Base-by-base conservation (phyloP, 2,888 invertebrate genomes). In the Sipunculus nudus region DNA sequence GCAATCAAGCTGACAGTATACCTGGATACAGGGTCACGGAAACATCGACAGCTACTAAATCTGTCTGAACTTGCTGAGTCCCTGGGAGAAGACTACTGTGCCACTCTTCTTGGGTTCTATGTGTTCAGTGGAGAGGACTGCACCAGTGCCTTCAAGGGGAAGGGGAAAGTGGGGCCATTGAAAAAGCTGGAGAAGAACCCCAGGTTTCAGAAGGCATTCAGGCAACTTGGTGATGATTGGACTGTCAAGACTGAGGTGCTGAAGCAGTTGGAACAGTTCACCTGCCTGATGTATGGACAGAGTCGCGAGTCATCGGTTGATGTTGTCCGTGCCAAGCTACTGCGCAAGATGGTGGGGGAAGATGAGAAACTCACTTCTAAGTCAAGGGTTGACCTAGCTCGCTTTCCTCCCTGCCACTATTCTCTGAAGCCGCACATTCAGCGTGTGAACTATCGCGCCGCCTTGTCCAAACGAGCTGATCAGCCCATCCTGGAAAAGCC, bases 131-230 rank as follows among this genome's bases (percentile, higher is more conserved):
- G 61, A 16, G 50, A 50, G 21, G 56, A 61, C 39, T 21, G 28
- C 19, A 59, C 53, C 40, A 59, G 62, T 59, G 39, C 59, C 32
- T 62, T 59, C 25, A 62, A 62, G 40, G 48, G 62, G 21, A 62
- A 59, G 35, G 63, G 50, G 3, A 63, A 63, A 46, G 60, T 60
- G 6, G 46, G 29, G 3, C 63, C 60, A 16, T 41, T 35, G 23
- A 60, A 60, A 28, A 56, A 52, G 52, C 49, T 63, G 32, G 35
- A 52, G 52, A 56, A 32, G 40, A 41, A 39, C 28, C 52, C 58
- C 19, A 50, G 26, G 28, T 52, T n/a, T 28, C 41, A 52, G 10
- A 49, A 26, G 19, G 41, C 46, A 23, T 35, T 16, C 39, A 26
- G 29, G 25, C 8, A 31, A n/a, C 47, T 55, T 29, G 56, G 49